phyloP scores from a whole-genome alignment of 2,113 vertebrate species.

The Micromys minutus region DNA sequence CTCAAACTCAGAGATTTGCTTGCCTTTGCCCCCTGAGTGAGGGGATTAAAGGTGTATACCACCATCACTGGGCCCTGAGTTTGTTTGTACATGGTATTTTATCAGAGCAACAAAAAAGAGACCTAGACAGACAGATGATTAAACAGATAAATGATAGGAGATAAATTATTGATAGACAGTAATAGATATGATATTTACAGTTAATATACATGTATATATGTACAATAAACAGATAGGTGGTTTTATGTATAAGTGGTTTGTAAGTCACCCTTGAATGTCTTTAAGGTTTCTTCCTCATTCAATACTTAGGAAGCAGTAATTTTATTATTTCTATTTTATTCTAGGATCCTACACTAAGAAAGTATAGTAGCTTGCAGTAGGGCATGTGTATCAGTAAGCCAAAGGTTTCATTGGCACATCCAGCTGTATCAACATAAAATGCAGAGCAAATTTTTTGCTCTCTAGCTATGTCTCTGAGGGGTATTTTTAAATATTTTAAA shows the following conservation, averaged over 20 bases:
- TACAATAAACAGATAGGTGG: neutral
- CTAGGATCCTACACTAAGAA: neutral
- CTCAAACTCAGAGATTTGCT: too few species aligned
- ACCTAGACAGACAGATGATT: neutral
- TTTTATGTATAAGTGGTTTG: neutral
- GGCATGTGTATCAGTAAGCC: neutral
- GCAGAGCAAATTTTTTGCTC: slow-evolving; percentile 63
- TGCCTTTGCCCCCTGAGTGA: too few species aligned
- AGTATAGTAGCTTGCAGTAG: neutral
- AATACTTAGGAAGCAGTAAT: slow-evolving; percentile 6
- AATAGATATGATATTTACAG: neutral
- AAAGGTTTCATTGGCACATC: slow-evolving; percentile 43
- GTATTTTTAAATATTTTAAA: slow-evolving; percentile 75
- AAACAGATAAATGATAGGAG: neutral
- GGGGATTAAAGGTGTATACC: too few species aligned
- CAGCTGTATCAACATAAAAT: slow-evolving; percentile 18
- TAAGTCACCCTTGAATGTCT: neutral
- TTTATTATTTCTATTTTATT: slow-evolving; percentile 26
- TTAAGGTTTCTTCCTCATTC: neutral
- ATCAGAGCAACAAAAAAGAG: neutral
- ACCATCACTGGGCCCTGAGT: too few species aligned
- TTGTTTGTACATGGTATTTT: neutral
- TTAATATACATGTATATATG: neutral
- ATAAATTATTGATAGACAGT: neutral
- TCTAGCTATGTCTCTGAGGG: slow-evolving; percentile 38